These are phyloP conservation scores for Corbicula japonica DNA, from an alignment of 2,888 invertebrate genomes.

Conservation along the genomic window DNA sequence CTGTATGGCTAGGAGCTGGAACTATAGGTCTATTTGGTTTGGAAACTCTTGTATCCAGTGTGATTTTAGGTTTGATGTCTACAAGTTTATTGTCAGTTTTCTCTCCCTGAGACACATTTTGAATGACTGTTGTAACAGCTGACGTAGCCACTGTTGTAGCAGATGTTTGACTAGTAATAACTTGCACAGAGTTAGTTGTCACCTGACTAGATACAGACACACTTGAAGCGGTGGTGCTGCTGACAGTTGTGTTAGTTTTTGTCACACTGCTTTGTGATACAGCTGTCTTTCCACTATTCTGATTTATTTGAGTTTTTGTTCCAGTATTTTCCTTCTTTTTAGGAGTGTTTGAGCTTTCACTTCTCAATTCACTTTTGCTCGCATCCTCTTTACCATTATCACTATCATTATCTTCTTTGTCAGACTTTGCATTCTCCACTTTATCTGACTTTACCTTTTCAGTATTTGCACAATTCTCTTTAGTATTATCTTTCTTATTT, in stretches of 20 bases:
- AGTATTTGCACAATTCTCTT: conserved; percentile 39
- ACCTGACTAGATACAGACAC: conserved; percentile 27
- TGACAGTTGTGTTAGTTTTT: conserved; percentile 25
- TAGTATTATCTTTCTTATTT: conserved; percentile 47
- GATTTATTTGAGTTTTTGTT: conserved; percentile 22
- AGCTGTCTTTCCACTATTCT: conserved; percentile 34
- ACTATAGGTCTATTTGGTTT: conserved; percentile 82
- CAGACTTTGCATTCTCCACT: conserved; percentile 19
- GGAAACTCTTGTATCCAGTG: conserved; percentile 47
- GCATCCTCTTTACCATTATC: conserved; percentile 44
- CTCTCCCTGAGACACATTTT: conserved; percentile 38
- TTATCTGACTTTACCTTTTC: conserved; percentile 38
- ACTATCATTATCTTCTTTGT: conserved; percentile 57
- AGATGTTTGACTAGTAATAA: conserved; percentile 47
- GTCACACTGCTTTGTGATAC: conserved; percentile 34
- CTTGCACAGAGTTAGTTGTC: conserved; percentile 26
- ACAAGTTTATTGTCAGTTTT: conserved; percentile 61
- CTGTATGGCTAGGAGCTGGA: conserved; percentile 80
- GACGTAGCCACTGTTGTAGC: conserved; percentile 35
- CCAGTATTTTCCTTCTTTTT: conserved; percentile 46
- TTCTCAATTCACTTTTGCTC: conserved; percentile 52
- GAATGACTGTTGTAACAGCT: conserved; percentile 35
- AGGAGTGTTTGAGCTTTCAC: conserved; percentile 52
- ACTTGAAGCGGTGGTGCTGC: conserved; percentile 14
- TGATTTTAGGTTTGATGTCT: conserved; percentile 74